Base-by-base conservation (phyloP, 1,140 invertebrate species). In the Hyles vespertilio region DNA sequence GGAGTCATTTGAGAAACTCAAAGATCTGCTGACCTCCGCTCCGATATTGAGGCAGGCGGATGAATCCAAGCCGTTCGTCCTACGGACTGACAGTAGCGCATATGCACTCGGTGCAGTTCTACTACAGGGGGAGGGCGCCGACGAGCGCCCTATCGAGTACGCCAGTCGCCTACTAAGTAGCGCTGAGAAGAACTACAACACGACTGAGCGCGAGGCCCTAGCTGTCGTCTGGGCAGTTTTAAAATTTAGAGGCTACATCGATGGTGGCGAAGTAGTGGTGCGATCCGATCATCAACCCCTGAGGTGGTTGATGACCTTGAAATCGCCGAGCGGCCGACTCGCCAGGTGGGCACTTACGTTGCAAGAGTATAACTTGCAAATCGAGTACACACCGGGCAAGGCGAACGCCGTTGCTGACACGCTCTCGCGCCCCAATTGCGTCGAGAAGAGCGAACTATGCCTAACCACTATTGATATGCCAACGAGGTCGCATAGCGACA, bases 211-310 rank as follows among this genome's bases (percentile, higher is more conserved):
- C 45, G 89, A 91, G 72, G 75, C 74, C 32, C 62, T 91, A 3
- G 90, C 89, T 0, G 68, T 91, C 2, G 65, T 91, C 0, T 87
- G 77, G 72, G 84, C 84, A 0, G 70, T 91, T 0, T 63, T 84
- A 22, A 71, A 82, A 43, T 90, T 89, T 43, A 45, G 78, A 36
- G 68, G 67, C 0, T 87, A 85, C 52, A 57, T 82, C 32, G 75
- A 84, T 49, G 81, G 79, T 7, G 68, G 52, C 10, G 61, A 63
- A 83, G 91, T 65, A 85, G 74, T 33, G 3, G 66, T 89, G 3
- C 54, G 63, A 7, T 70, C 62, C 8, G 75, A 78, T 58, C 89
- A 91, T 57, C 82, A 89, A 58, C 86, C 90, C 0, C 59, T 92
- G 10, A 69, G 63, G 32, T 92, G 86, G 83, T 66, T 92, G 0